A percentile compares a stretch with the other conserved stretches of the same genome.
These are phyloP conservation scores for Diploptera punctata DNA, from an alignment of 2,888 invertebrate genomes.

Conservation along the genomic window DNA sequence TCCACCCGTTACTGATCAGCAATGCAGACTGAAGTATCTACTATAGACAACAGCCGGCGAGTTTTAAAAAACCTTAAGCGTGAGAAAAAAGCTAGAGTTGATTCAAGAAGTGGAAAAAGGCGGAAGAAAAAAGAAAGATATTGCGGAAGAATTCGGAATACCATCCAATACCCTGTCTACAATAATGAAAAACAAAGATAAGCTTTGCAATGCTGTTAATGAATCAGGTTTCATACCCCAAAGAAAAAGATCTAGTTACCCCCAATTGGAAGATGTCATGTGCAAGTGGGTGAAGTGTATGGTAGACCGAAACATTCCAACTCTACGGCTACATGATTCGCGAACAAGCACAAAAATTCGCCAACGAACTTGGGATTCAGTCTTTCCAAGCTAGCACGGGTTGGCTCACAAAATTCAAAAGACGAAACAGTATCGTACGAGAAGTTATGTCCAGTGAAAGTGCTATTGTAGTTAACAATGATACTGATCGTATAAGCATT, in stretches of 20 bases:
- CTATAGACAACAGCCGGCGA: no score
- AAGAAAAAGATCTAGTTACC: background rate
- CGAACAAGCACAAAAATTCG: background rate
- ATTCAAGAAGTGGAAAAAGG: background rate
- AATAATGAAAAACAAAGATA: background rate
- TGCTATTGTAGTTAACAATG: no score
- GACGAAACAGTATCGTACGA: background rate
- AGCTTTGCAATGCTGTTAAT: background rate
- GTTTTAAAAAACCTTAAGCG: no score
- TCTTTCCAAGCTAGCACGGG: background rate
- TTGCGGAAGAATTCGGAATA: background rate
- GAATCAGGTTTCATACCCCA: no score
- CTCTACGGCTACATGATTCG: background rate
- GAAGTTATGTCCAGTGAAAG: background rate
- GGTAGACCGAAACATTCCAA: background rate
- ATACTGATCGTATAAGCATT: no score
- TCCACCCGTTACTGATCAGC: no score
- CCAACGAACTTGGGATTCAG: background rate
- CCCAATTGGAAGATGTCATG: background rate
- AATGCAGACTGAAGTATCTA: no score
- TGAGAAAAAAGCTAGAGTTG: no score
- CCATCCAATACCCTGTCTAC: background rate
- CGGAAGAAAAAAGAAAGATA: background rate
- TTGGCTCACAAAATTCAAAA: background rate
- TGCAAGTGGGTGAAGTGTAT: background rate